Evolutionary conservation across 1,140 invertebrate species (phyloP), one percentile per base, ranked within the genome.

Genomic region (Cheumatopsyche charites): DNA sequence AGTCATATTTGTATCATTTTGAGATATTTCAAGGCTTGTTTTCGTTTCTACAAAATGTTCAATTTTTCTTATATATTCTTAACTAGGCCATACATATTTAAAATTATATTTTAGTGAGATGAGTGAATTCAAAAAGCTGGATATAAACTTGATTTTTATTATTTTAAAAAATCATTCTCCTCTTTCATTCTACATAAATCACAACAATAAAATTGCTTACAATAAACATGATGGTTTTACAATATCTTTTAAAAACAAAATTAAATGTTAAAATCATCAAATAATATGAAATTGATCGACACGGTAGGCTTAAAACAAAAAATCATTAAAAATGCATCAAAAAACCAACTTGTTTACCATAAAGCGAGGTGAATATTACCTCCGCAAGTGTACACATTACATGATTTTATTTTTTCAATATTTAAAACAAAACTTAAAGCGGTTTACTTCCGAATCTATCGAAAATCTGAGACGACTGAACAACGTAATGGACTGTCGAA

Each of bases 81-180:
- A n/a, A n/a, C n/a, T n/a, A n/a, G n/a, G n/a, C n/a, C n/a, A n/a
- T n/a, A n/a, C n/a, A n/a, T n/a, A n/a, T n/a, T n/a, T n/a, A n/a
- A n/a, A n/a, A n/a, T n/a, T n/a, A n/a, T n/a, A n/a, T n/a, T n/a
- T n/a, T 36, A 15, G 43, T 47, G 43, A 47, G 13, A 47, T 42
- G 41, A 42, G 12, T 42, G 12, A n/a, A n/a, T 13, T 7, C 43
- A 4, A 25, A 7, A 7, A 2, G 19, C 13, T 58, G 23, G 23
- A 25, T 58, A 58, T 58, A 58, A 58, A 58, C 25, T 58, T 19
- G 19, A 36, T 36, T 52, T 58, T 58, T 13, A 25, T 58, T 58
- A 58, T 58, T 58, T 58, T 58, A 58, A 58, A 58, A 58, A 58
- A 58, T 58, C 55, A 58, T 19, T 17, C 55, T 26, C 55, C 13